A percentile compares a stretch with the other conserved stretches of the same genome.
These are phyloP conservation scores for Leucopsar rothschildi DNA, from an alignment of 2,113 vertebrate genomes.

Conservation along the genomic window DNA sequence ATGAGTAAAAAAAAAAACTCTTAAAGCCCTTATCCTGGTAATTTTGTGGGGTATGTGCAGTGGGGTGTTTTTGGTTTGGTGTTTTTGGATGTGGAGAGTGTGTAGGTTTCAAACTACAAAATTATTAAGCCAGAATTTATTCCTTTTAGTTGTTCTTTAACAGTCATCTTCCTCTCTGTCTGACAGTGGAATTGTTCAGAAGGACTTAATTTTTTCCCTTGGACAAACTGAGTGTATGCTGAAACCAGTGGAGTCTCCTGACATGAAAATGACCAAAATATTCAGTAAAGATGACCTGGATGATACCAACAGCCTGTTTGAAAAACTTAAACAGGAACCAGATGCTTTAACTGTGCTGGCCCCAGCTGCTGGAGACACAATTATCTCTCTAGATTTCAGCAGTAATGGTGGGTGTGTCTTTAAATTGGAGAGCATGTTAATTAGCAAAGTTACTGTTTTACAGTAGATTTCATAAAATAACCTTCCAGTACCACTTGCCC, in stretches of 20 bases:
- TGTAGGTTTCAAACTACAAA: not conserved
- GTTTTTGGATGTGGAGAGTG: not conserved
- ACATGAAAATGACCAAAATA: slow-evolving; percentile 81
- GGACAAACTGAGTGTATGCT: slow-evolving; percentile 86
- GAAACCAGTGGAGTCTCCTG: slow-evolving; percentile 75
- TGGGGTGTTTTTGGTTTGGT: not conserved
- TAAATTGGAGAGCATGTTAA: not conserved
- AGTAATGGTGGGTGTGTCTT: slow-evolving; percentile 80
- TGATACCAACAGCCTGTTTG: slow-evolving; percentile 80
- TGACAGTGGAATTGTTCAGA: slow-evolving; percentile 90
- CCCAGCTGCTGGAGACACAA: slow-evolving; percentile 91
- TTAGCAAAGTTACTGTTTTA: not conserved
- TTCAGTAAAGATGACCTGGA: slow-evolving; percentile 75
- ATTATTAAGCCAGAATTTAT: not conserved
- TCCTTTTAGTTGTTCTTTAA: not conserved
- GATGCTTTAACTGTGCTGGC: slow-evolving; percentile 91
- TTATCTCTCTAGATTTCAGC: slow-evolving; percentile 90
- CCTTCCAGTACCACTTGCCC: not conserved
- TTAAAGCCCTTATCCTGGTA: not conserved
- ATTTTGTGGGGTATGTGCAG: not conserved
- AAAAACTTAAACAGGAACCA: slow-evolving; percentile 88
- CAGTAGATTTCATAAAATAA: not conserved
- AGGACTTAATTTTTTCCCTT: slow-evolving; percentile 90
- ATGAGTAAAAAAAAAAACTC: not conserved
- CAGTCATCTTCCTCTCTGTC: not conserved